Conservation (phyloP, 2,113 vertebrate species). For the Serinus canaria region DNA sequence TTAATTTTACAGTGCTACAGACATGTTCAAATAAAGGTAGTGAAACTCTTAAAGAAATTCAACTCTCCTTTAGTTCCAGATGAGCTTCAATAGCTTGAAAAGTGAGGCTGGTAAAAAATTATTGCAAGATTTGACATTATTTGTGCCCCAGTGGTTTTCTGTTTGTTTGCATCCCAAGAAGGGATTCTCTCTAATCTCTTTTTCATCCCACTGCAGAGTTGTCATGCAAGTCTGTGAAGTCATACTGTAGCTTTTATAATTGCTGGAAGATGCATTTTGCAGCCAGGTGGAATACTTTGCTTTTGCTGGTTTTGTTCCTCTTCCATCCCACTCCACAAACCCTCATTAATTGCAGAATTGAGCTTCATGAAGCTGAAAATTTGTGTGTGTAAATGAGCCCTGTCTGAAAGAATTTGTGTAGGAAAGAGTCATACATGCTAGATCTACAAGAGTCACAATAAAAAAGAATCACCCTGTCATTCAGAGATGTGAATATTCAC, state of each 20-base stretch:
- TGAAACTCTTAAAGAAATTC: not conserved
- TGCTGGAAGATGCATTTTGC: not conserved
- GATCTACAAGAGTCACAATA: not conserved
- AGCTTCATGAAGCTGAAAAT: not conserved
- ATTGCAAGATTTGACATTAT: not conserved
- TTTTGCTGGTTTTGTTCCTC: not conserved
- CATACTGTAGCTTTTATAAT: not conserved
- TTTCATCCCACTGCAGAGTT: not conserved
- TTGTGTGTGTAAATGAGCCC: not conserved
- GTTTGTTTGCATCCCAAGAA: not conserved
- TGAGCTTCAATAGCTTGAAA: not conserved
- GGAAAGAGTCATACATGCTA: not conserved
- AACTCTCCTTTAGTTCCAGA: not conserved
- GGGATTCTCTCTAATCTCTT: not conserved
- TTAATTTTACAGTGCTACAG: not conserved
- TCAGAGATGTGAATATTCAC: not conserved
- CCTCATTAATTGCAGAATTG: not conserved
- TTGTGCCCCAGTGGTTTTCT: not conserved
- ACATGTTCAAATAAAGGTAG: not conserved
- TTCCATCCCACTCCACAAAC: fast-evolving
- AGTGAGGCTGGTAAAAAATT: not conserved
- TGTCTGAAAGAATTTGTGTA: not conserved
- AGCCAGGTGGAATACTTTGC: not conserved
- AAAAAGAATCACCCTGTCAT: not conserved
- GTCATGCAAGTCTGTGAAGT: not conserved